A percentile compares a stretch with the other conserved stretches of the same genome.
phyloP scores from a whole-genome alignment of 2,888 invertebrate genomes.

The Blastobasis adustella region DNA sequence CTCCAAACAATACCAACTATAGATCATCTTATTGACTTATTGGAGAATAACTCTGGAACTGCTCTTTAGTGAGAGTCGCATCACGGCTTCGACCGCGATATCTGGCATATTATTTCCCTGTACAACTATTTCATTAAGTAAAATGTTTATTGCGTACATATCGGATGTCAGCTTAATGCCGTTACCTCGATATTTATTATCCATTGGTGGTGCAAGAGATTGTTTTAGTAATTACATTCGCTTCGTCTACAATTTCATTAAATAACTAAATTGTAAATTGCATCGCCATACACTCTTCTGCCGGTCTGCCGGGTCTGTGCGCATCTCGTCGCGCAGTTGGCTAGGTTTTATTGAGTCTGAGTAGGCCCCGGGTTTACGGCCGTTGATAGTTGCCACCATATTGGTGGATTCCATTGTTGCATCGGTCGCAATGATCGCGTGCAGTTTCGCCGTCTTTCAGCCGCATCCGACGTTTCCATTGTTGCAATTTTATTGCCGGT shows the following conservation, averaged over 20 bases:
- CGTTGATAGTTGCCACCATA: constrained; percentile 66
- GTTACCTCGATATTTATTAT: constrained; percentile 15
- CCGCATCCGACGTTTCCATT: constrained; percentile 70
- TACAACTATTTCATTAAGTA: constrained; percentile 18
- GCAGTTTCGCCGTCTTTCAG: constrained; percentile 64
- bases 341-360: constrained; percentile 39
- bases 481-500: constrained; percentile 72
- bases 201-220: constrained; percentile 9
- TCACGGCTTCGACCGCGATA: constrained; percentile 17
- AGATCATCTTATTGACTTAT: constrained; percentile 39
- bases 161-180: constrained; percentile 10
- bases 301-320: background rate
- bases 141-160: constrained; percentile 19
- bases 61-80: constrained; percentile 21
- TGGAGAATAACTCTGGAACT: constrained; percentile 34
- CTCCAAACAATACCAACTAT: constrained; percentile 37
- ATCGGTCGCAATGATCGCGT: constrained; percentile 66
- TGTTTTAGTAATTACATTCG: constrained; percentile 28
- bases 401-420: constrained; percentile 67
- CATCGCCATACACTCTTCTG: constrained; percentile 9
- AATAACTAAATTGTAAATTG: constrained; percentile 15
- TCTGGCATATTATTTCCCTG: constrained; percentile 16
- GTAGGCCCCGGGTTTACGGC: constrained; percentile 43
- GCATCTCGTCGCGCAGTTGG: constrained; percentile 18
- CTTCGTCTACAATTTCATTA: constrained; percentile 22